Base-by-base conservation (phyloP, 2,888 invertebrate species). In the Drosophila seclusa region DNA sequence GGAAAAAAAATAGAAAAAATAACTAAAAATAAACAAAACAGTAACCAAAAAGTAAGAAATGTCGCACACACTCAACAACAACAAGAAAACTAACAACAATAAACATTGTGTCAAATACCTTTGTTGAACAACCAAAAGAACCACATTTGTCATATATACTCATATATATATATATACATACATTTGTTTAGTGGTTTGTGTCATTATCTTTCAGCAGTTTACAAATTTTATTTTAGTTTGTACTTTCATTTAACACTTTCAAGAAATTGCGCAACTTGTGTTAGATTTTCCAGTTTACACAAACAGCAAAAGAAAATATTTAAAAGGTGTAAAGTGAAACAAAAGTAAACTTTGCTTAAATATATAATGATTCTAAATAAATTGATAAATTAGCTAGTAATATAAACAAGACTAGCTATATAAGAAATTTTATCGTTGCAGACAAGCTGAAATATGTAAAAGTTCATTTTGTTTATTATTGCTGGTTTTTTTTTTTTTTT, bases 1-100 rank as follows among this genome's bases (percentile, higher is more conserved):
- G 70, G 57, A 52, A 71, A 55, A 55, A 52, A 34, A 55, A 66
- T 16, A 27, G 55, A 45, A 45, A 32, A 63, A 40, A 60, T 8
- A 18, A 18, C 16, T n/a, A 38, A 18, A 16, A 45, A 2, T 8
- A 24, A 21, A 16, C 16, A 70, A 62, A 42, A 42, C 31, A 18
- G 38, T 8, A 8, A 18, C 13, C 34, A 18, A 38, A 42, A 6
- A 11, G 0, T 2, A 11, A 11, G 11, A 21, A 11, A 21, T 6
- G 2, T 21, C 2, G 21, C n/a, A 40, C 42, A 11, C 21, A 11
- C 11, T 21, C 10, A 31, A 31, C 31, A 42, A 21, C 40, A 21
- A 4, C 4, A 13, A 42, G 21, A 21, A 42, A 5, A 21, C 11
- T 21, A 21, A 42, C 11, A 21, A 42, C 42, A 21, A 11, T 11